phyloP scores from a whole-genome alignment of 1,140 invertebrate species.

The Lasioglossum baleicum region DNA sequence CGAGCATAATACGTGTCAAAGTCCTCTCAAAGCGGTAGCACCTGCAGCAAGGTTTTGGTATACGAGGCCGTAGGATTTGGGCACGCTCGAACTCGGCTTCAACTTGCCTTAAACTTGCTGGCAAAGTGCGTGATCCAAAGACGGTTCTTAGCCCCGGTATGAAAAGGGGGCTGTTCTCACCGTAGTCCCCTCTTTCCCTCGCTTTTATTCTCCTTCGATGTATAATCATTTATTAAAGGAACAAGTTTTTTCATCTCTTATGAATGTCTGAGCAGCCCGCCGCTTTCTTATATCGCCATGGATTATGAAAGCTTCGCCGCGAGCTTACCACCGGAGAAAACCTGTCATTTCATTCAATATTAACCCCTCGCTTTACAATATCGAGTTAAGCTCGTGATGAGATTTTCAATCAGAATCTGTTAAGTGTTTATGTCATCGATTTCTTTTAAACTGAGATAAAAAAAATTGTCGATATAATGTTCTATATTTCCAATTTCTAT shows the following conservation, averaged over 20 bases:
- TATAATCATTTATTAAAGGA: background rate
- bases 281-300: too few relatives aligned
- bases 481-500: too few relatives aligned
- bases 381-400: too few relatives aligned
- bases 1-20: constrained; percentile 72
- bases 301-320: too few relatives aligned
- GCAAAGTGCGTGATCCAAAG: constrained; percentile 64
- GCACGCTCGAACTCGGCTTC: constrained; percentile 52
- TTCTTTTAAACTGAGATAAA: too few relatives aligned
- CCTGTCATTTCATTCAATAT: too few relatives aligned
- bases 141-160: constrained; percentile 43
- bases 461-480: too few relatives aligned
- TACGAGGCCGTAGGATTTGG: constrained; percentile 41
- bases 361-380: too few relatives aligned
- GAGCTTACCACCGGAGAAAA: too few relatives aligned
- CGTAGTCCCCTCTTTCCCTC: background rate
- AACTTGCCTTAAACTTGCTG: constrained; percentile 60
- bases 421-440: too few relatives aligned
- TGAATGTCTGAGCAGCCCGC: background rate
- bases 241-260: background rate
- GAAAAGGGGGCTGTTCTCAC: constrained; percentile 26
- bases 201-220: background rate
- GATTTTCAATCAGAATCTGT: too few relatives aligned
- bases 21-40: constrained; percentile 59
- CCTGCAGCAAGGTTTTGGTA: constrained; percentile 51